phyloP scores from a whole-genome alignment of 1,140 invertebrate species.

The Radopholus similis region DNA sequence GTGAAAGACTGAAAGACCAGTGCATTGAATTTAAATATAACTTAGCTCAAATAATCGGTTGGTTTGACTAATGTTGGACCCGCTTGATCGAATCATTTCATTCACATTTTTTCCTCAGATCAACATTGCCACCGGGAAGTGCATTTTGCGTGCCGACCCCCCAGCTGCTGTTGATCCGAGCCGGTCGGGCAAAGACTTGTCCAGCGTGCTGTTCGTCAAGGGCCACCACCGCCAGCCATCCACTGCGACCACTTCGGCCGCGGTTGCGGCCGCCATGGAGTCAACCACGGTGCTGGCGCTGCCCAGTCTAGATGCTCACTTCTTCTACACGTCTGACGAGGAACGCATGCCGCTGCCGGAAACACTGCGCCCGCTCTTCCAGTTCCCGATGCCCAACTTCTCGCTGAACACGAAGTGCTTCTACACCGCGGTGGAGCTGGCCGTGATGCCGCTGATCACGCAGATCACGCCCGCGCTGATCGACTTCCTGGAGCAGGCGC shows the following conservation, averaged over 20 bases:
- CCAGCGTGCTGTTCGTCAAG: too few relatives aligned
- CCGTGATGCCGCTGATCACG: conserved; percentile 68
- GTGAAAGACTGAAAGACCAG: too few relatives aligned
- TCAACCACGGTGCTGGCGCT: conserved; percentile 13
- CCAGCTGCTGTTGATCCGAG: conserved; percentile 13
- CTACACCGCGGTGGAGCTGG: conserved; percentile 51
- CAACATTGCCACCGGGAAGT: conserved; percentile 54
- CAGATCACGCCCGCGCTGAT: conserved; percentile 88
- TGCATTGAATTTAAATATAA: too few relatives aligned
- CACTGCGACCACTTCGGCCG: background rate
- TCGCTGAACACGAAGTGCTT: conserved; percentile 50
- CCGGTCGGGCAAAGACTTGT: conserved; percentile 29
- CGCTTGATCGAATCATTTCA: background rate
- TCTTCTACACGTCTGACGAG: conserved; percentile 51
- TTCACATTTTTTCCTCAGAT: conserved; percentile 31
- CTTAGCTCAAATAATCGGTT: background rate
- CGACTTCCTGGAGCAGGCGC: conserved; percentile 86
- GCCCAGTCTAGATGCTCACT: conserved; percentile 41
- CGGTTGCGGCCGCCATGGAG: background rate
- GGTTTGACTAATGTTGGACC: background rate
- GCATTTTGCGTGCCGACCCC: conserved; percentile 45
- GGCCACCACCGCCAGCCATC: background rate
- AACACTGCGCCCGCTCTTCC: conserved; percentile 17
- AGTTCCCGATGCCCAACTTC: background rate
- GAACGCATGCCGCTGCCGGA: conserved; percentile 11